phyloP scores from a whole-genome alignment of 2,888 invertebrate species.

The Stomorhina lunata region DNA sequence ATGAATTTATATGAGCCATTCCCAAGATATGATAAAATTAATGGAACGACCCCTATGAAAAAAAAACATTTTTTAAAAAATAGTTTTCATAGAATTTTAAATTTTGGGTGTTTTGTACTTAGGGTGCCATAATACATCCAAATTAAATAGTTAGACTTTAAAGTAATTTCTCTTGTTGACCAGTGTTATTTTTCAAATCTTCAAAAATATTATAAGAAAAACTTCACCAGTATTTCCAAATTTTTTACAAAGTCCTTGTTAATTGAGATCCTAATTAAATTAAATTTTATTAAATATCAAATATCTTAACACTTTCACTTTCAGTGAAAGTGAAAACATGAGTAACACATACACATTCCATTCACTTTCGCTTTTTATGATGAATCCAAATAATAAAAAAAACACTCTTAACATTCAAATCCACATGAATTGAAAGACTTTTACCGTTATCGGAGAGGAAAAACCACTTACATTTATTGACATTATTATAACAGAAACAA shows the following conservation, averaged over 20 bases:
- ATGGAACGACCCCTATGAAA: no score
- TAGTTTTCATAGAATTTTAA: no score
- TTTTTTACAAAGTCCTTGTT: conserved; percentile 23
- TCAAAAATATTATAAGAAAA: no score
- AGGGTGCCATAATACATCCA: no score
- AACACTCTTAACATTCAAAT: background rate
- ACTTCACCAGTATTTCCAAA: no score
- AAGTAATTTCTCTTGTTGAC: no score
- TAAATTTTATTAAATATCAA: background rate
- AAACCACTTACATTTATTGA: conserved; percentile 52
- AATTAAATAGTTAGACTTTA: no score
- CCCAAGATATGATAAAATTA: no score
- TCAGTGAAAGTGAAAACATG: conserved; percentile 52
- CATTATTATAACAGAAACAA: conserved; percentile 53
- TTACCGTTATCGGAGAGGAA: conserved; percentile 1
- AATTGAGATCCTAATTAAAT: background rate
- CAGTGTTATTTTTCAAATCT: no score
- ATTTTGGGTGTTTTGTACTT: no score
- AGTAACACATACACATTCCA: background rate
- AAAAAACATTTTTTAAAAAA: no score
- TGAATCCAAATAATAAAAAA: background rate
- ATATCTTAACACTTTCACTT: conserved; percentile 63
- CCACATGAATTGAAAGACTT: background rate
- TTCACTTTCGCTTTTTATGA: conserved; percentile 58
- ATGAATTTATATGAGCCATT: no score